Conservation (phyloP, 2,888 invertebrate species). For the Penaeus monodon region DNA sequence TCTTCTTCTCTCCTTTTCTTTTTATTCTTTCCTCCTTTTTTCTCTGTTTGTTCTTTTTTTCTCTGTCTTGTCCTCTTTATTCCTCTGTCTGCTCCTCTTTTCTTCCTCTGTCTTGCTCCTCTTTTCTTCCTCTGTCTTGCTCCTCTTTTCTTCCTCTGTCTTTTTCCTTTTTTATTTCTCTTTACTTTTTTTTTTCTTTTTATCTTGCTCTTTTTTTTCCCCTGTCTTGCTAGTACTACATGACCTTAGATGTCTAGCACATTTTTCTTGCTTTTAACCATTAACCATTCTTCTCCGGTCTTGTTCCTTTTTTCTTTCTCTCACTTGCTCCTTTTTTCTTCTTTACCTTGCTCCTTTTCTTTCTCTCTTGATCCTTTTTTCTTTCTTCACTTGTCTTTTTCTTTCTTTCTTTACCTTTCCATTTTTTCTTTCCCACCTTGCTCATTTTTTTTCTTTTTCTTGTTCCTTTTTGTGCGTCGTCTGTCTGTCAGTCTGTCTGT, state of each 20-base stretch:
- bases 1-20: too few relatives aligned
- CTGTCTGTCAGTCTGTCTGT: background rate
- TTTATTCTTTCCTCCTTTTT: too few relatives aligned
- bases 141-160: too few relatives aligned
- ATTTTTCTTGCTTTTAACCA: too few relatives aligned
- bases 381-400: background rate
- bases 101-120: too few relatives aligned
- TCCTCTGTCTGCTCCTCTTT: background rate
- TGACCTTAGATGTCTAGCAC: too few relatives aligned
- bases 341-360: background rate
- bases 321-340: too few relatives aligned
- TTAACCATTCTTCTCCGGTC: background rate
- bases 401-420: background rate
- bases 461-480: background rate
- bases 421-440: background rate
- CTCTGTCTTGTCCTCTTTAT: background rate
- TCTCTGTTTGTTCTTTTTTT: too few relatives aligned
- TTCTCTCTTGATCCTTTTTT: background rate
- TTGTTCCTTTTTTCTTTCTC: background rate
- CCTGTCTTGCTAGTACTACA: background rate
- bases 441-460: background rate
- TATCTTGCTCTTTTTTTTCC: background rate
- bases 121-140: too few relatives aligned
- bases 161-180: fast-evolving
- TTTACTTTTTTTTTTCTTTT: too few relatives aligned